Conservation (phyloP, 2,113 vertebrate species). For the Glareola pratincola region DNA sequence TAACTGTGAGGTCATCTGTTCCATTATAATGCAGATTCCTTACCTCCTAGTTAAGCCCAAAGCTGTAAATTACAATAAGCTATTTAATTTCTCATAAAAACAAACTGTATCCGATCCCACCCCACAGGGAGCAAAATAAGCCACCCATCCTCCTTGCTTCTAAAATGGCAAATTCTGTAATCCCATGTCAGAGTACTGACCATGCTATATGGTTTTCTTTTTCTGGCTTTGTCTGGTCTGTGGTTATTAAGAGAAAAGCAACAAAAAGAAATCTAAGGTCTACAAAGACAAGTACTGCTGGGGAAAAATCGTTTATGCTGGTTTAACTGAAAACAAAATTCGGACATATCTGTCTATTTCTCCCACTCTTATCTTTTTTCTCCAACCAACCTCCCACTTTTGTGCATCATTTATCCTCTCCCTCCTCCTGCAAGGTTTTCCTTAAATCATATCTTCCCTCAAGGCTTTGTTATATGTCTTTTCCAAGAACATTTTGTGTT, state of each 20-base stretch:
- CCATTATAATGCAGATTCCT: background rate
- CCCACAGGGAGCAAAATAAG: background rate
- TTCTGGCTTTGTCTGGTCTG: background rate
- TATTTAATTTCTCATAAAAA: background rate
- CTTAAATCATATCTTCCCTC: background rate
- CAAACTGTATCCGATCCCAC: background rate
- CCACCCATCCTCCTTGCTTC: background rate
- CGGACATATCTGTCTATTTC: background rate
- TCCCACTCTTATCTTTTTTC: background rate
- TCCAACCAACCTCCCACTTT: background rate
- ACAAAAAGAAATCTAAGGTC: background rate
- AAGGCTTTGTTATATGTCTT: background rate
- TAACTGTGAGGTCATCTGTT: background rate
- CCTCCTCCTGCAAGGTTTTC: background rate
- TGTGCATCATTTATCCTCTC: background rate
- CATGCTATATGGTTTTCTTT: background rate
- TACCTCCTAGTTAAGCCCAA: background rate
- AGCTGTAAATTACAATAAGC: background rate
- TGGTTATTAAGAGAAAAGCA: background rate
- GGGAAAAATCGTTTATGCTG: background rate
- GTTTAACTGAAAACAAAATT: background rate
- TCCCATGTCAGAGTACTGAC: background rate
- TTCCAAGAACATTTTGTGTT: background rate
- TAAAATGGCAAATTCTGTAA: background rate
- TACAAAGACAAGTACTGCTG: background rate